A percentile compares a stretch with the other conserved stretches of the same genome.
These are phyloP conservation scores for Serripes groenlandicus DNA, from an alignment of 2,888 invertebrate genomes.

Conservation along the genomic window DNA sequence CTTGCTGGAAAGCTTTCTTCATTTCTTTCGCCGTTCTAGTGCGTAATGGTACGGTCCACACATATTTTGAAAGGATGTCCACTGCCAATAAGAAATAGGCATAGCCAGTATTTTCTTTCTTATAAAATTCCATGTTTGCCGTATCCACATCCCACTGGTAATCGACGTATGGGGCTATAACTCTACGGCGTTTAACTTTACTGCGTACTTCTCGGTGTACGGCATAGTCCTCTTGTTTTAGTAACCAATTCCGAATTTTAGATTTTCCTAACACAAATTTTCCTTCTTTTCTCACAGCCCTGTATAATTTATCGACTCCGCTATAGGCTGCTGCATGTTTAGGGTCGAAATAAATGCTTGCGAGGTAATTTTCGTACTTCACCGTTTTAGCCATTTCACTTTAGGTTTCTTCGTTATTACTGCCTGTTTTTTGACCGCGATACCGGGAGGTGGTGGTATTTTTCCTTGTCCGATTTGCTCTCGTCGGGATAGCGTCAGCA, in stretches of 20 bases:
- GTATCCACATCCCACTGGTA: constrained; percentile 64
- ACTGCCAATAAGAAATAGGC: constrained; percentile 49
- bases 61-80: constrained; percentile 46
- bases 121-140: constrained; percentile 48
- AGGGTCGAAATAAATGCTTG: constrained; percentile 60
- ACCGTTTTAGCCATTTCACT: constrained; percentile 53
- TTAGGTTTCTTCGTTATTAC: constrained; percentile 10
- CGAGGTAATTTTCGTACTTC: constrained; percentile 41
- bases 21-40: constrained; percentile 51
- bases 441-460: constrained; percentile 44
- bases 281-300: constrained; percentile 56
- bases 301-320: constrained; percentile 61
- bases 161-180: constrained; percentile 55
- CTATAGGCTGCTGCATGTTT: constrained; percentile 48
- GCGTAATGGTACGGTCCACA: constrained; percentile 48
- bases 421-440: constrained; percentile 28
- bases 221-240: constrained; percentile 62
- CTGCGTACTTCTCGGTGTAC: constrained; percentile 46
- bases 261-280: constrained; percentile 45
- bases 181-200: constrained; percentile 49
- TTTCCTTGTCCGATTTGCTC: constrained; percentile 28
- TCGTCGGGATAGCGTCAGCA: constrained; percentile 32
- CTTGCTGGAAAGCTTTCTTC: constrained; percentile 33
- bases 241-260: constrained; percentile 53
- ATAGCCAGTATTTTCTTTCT: constrained; percentile 50